Conservation (phyloP, 2,888 invertebrate genomes). For the Polia nebulosa region DNA sequence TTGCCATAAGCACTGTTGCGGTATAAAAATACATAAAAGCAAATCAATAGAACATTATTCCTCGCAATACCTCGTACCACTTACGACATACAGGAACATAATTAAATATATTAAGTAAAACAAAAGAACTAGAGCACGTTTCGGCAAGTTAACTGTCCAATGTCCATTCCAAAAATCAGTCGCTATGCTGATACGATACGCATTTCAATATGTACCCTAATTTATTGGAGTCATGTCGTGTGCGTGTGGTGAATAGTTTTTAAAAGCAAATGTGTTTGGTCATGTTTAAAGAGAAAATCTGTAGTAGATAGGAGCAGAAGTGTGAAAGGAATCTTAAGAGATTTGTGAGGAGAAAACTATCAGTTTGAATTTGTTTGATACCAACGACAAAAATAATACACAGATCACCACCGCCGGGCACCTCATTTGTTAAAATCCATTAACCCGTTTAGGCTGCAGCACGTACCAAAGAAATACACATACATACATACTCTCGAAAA, state of each 20-base stretch:
- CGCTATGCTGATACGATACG: slow-evolving; percentile 54
- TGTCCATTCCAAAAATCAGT: slow-evolving; percentile 71
- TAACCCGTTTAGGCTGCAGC: no score
- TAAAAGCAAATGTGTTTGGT: slow-evolving; percentile 29
- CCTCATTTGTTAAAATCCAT: no score
- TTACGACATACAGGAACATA: slow-evolving; percentile 54
- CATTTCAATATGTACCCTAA: slow-evolving; percentile 61
- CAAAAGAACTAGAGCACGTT: slow-evolving; percentile 59
- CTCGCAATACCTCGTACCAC: slow-evolving; percentile 47
- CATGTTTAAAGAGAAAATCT: slow-evolving; percentile 60
- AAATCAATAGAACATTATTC: slow-evolving; percentile 44
- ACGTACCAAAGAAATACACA: no score
- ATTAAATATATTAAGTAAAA: slow-evolving; percentile 62
- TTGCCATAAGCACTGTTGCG: not conserved
- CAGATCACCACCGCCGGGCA: no score
- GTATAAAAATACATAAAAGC: slow-evolving; percentile 14
- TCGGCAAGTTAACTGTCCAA: slow-evolving; percentile 74
- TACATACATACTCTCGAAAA: no score
- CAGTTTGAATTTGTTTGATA: not conserved
- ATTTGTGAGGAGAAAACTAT: slow-evolving; percentile 27
- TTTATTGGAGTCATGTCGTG: slow-evolving; percentile 45
- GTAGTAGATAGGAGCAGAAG: not conserved
- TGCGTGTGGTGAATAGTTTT: slow-evolving; percentile 27
- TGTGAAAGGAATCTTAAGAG: slow-evolving; percentile 54
- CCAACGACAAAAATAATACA: not conserved